Percentiles rank a stretch among this genome's conserved stretches.
Conservation (phyloP, 2,113 vertebrate genomes). For the Callocephalon fimbriatum region DNA sequence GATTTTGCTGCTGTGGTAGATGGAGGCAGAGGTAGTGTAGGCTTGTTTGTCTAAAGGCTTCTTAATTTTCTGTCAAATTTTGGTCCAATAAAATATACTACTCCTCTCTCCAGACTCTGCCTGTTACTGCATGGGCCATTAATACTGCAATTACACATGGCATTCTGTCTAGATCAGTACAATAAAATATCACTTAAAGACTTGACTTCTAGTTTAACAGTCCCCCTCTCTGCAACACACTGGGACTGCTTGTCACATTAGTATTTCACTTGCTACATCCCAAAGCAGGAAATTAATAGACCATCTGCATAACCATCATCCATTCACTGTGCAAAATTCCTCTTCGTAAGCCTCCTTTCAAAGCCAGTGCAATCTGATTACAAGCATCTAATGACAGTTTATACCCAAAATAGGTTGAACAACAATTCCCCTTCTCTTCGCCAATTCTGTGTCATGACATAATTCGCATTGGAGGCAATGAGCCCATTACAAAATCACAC, state of each 20-base stretch:
- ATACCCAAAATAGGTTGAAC: background rate
- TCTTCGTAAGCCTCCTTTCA: background rate
- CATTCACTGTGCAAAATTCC: background rate
- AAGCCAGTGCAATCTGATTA: background rate
- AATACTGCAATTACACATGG: background rate
- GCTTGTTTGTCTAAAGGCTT: background rate
- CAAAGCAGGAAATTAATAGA: background rate
- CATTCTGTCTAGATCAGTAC: background rate
- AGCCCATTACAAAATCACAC: background rate
- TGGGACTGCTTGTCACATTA: background rate
- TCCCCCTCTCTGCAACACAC: background rate
- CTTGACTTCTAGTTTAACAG: background rate
- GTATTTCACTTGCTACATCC: background rate
- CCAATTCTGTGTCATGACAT: background rate
- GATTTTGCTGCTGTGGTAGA: background rate
- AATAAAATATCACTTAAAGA: background rate
- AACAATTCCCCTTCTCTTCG: background rate
- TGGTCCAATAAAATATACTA: background rate
- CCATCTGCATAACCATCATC: background rate
- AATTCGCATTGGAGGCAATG: background rate
- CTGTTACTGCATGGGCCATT: rapidly evolving
- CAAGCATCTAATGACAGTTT: background rate
- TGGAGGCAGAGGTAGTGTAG: background rate
- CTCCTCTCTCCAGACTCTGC: background rate
- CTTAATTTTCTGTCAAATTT: background rate